Evolutionary conservation across 2,888 invertebrate species (phyloP).

Genomic region (Clusia tigrina): DNA sequence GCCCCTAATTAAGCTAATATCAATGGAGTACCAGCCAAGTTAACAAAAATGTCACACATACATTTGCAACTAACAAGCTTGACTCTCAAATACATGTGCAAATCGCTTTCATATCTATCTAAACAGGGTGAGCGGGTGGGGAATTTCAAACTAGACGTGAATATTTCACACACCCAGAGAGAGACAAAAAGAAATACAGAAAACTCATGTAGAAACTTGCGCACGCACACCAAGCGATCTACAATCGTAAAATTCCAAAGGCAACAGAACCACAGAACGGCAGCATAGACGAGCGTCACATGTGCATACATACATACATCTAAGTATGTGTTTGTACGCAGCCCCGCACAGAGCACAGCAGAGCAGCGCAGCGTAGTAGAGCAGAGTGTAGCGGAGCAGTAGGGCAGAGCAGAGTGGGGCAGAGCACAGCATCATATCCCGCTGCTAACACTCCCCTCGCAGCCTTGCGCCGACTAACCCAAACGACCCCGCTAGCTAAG

Average conservation of each 20-base stretch:
- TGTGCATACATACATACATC: not conserved
- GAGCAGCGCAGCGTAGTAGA: not conserved
- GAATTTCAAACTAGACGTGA: conserved; percentile 11
- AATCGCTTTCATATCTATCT: conserved; percentile 6
- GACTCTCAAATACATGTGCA: not conserved
- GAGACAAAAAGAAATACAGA: conserved; percentile 10
- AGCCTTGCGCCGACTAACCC: too few relatives aligned
- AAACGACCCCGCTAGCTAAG: too few relatives aligned
- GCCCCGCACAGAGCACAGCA: not conserved
- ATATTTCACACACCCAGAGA: not conserved
- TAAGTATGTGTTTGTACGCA: not conserved
- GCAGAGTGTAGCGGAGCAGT: not conserved
- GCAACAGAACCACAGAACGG: conserved; percentile 28
- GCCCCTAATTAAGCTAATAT: conserved; percentile 18
- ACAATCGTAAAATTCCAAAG: conserved; percentile 21
- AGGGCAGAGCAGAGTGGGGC: too few relatives aligned
- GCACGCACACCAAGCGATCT: conserved; percentile 13
- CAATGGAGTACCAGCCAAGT: not conserved
- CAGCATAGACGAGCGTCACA: not conserved
- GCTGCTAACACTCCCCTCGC: too few relatives aligned
- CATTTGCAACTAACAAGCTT: conserved; percentile 14
- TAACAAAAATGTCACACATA: conserved; percentile 17
- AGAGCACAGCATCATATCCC: too few relatives aligned
- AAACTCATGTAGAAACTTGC: too few relatives aligned
- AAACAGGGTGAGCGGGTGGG: conserved; percentile 12